Base-by-base conservation (phyloP, 2,797 vertebrate species). In the Poliocrania exsul region DNA sequence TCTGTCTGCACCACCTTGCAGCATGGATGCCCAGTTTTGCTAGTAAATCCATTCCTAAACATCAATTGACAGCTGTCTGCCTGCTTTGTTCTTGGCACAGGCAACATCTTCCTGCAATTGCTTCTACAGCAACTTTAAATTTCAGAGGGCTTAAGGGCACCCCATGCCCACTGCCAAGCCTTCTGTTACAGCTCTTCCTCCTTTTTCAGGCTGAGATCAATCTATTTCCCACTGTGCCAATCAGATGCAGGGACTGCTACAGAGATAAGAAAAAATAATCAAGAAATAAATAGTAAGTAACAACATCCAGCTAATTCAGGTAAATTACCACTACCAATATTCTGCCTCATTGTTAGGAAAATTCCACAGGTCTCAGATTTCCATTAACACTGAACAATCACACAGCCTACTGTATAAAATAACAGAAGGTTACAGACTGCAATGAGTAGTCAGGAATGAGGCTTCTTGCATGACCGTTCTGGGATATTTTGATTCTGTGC, bases 1-100 rank as follows among this genome's bases (percentile, higher is more conserved):
- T 40, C 40, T 38, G 10, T 21, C 40, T 46, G 50, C 1, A 2
- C 65, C 9, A 3, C 15, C 33, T 9, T 37, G 44, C 49, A 49
- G 60, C 3, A 1, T 5, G 54, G 69, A 20, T 2, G 2, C 35
- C 5, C 13, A 2, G 1, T 28, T 82, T 54, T 57, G 37, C 47
- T 51, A 66, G 21, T n/a, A 51, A 25, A 10, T 28, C 40, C 33
- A 31, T 28, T 69, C 23, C 65, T 56, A 65, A 73, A 64, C 25
- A 13, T 24, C 54, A 29, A 6, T 5, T 70, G 29, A 47, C 18
- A 33, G 33, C 23, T 6, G 1, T 8, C 33, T 78, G n/a, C 26
- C 4, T 81, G 75, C 46, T 46, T 50, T 23, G 11, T 23, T 40
- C 25, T 5, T 6, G 31, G 56, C 51, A 67, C 56, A 40, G 64